Base-by-base conservation (phyloP, 2,888 invertebrate genomes). In the Nomada goodeniana region DNA sequence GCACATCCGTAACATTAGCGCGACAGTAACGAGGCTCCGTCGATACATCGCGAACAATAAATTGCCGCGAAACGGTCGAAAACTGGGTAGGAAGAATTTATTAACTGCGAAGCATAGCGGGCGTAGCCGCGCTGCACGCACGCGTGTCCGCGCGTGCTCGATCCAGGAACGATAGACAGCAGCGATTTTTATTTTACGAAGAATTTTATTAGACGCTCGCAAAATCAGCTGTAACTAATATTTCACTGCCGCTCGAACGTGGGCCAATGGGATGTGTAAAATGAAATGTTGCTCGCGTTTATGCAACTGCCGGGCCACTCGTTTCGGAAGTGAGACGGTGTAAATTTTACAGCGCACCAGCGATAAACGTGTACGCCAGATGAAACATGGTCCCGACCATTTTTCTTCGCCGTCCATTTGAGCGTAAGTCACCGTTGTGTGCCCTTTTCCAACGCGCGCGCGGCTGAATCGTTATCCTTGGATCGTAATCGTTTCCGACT, bases 171-270 rank as follows among this genome's bases (percentile, higher is more conserved):
- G 52, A 50, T 44, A 50, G 42, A 42, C 57, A 65, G 57, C 61
- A 67, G 70, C 71, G 81, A 89, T 90, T 92, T 91, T 90, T 91
- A 89, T 88, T 60, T 89, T 68, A 76, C 86, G 76, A 87, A 86
- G 89, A 86, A 88, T 90, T 92, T 91, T 91, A 90, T 90, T 91
- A 88, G 89, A 86, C 83, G 86, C 84, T 85, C 86, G 88, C 86
- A 87, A 89, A 90, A 89, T 91, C 90, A 87, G 85, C 85, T 87
- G 86, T 91, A 89, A 92, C 90, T 91, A 91, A 91, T 90, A 89
- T 90, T 90, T 88, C 88, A 90, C 76, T 88, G 82, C 89, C 86
- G 85, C 85, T 65, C 59, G 77, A 26, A 57, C 64, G 55, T 63
- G 76, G 69, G 64, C 67, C 53, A 36, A 72, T 63, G 80, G 67